Percentiles rank a stretch among this genome's conserved stretches.
Evolutionary conservation across 2,888 invertebrate species (phyloP).

Genomic region (Lasioglossum oenotherae): DNA sequence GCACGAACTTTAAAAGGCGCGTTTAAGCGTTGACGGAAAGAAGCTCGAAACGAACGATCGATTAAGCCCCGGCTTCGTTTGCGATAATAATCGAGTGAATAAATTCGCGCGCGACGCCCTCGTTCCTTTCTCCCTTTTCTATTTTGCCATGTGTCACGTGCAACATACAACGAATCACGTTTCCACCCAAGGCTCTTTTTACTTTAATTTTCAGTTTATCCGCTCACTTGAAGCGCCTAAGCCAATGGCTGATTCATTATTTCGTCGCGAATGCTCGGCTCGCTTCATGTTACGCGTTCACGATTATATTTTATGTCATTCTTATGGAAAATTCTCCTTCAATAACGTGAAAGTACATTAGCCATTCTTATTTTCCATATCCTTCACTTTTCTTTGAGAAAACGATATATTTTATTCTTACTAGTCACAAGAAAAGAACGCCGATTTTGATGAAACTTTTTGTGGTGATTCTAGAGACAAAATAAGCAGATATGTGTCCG

Average conservation of each 20-base stretch:
- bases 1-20: neutral
- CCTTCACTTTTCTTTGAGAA: neutral
- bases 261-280: neutral
- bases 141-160: constrained; percentile 32
- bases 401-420: neutral
- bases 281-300: neutral
- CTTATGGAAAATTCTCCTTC: constrained; percentile 1
- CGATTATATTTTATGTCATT: neutral
- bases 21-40: neutral
- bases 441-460: too few species aligned
- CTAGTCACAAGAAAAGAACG: neutral
- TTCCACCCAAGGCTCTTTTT: neutral
- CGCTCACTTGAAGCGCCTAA: neutral
- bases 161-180: constrained; percentile 7
- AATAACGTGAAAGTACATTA: neutral
- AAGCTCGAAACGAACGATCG: constrained; percentile 1
- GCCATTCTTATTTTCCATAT: neutral
- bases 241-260: constrained; percentile 8
- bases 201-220: constrained; percentile 22
- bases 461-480: too few species aligned
- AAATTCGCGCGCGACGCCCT: constrained; percentile 10
- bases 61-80: constrained; percentile 47
- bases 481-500: too few species aligned
- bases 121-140: neutral
- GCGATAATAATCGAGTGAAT: constrained; percentile 53